Evolutionary conservation across 1,140 invertebrate species (phyloP), one percentile per base, ranked within the genome.

Genomic region (Aphidius gifuensis): DNA sequence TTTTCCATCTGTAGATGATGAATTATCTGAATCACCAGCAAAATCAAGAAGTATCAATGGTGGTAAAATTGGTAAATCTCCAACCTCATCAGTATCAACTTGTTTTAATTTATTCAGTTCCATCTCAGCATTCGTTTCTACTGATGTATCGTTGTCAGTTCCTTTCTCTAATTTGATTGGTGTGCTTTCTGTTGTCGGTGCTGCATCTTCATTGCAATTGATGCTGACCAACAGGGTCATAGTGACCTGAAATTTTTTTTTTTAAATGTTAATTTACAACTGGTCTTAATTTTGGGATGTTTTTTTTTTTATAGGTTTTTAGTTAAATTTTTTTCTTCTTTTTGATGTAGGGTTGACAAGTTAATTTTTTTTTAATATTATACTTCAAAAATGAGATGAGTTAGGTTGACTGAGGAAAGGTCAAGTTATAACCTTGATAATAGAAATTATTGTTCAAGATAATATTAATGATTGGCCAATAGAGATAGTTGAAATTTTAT

Each of bases 31-130:
- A 5, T 56, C 63, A 50, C 80, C 77, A 3, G 66, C 75, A 44
- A 80, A 80, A 39, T 81, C 80, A 0, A 80, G 39, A 5, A 81
- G 58, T 58, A 81, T 79, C 40, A 80, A 66, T 3, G 79, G 78
- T 1, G 78, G 78, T 23, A 81, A 46, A 7, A 80, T 71, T 8
- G 78, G 77, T 6, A 79, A 39, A 1, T 73, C 48, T 2, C n/a
- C 62, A 40, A 62, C 62, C 38, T 16, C 9, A 44, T 61, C 59
- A 39, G 62, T 53, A 48, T 66, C 59, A 7, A 63, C 51, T 5
- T 62, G 47, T 44, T 7, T 46, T 43, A 49, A 8, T 57, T n/a
- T 21, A 16, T 5, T 62, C 53, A 9, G 56, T 11, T 66, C 61
- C 16, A 11, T 53, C 46, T 67, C 62, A 38, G 63, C 39, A 16